These are phyloP conservation scores for Melangyna quadrimaculata DNA, from an alignment of 2,888 invertebrate species.

Conservation along the genomic window DNA sequence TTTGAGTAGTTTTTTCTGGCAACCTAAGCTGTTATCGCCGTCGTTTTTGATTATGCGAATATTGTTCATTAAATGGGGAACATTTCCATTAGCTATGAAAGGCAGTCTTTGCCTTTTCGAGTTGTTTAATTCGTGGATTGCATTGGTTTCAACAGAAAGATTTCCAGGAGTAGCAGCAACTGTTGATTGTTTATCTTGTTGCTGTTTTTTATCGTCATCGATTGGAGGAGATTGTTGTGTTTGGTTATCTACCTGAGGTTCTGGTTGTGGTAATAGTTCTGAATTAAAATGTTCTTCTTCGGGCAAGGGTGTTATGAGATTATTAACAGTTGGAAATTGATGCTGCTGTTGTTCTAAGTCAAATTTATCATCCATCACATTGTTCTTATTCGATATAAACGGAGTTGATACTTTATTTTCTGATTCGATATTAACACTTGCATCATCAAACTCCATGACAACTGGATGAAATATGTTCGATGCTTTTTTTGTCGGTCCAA, in stretches of 20 bases:
- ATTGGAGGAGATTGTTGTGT: not conserved
- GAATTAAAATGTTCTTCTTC: not conserved
- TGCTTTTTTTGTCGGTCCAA: not conserved
- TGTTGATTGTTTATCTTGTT: no score
- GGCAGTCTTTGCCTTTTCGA: not conserved
- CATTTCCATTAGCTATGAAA: conserved; percentile 33
- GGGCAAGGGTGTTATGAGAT: not conserved
- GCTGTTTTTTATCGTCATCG: no score
- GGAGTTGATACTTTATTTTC: not conserved
- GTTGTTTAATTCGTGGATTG: no score
- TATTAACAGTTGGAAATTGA: not conserved
- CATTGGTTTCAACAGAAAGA: no score
- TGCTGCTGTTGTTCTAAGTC: not conserved
- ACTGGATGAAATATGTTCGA: not conserved
- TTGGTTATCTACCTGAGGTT: not conserved
- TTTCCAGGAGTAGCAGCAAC: no score
- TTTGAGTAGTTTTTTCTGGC: conserved; percentile 1
- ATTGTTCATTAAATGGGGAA: conserved; percentile 48
- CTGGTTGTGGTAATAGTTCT: not conserved
- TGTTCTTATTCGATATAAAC: not conserved
- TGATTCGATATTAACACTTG: not conserved
- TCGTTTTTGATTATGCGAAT: conserved; percentile 48
- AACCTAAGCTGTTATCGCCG: not conserved
- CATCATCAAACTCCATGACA: not conserved
- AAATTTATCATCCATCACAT: not conserved